These are phyloP conservation scores for Pogonocherus hispidulus DNA, from an alignment of 2,888 invertebrate genomes.

Conservation along the genomic window DNA sequence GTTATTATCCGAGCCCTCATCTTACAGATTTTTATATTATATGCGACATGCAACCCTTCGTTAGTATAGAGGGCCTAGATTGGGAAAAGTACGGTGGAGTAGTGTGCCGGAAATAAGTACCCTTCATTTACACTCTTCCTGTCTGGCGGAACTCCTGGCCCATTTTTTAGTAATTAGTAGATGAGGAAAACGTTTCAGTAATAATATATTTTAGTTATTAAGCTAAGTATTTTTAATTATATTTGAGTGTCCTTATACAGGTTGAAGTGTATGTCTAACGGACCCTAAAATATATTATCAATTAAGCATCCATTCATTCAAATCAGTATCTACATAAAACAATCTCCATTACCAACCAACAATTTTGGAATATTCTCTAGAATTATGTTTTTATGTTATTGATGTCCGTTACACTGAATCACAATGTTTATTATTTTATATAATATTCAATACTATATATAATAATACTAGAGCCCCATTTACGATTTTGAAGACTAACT, in stretches of 20 bases:
- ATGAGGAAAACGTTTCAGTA: not conserved
- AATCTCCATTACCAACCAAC: too few species aligned
- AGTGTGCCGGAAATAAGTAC: not conserved
- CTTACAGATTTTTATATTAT: conserved; percentile 27
- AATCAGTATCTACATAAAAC: too few species aligned
- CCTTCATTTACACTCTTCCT: conserved; percentile 31
- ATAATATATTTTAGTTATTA: not conserved
- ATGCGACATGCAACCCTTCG: conserved; percentile 5
- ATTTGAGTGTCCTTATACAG: not conserved
- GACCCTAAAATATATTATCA: too few species aligned
- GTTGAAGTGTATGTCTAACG: too few species aligned
- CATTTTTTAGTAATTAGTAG: not conserved
- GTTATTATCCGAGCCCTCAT: conserved; percentile 28
- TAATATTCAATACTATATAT: too few species aligned
- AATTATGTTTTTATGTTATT: too few species aligned
- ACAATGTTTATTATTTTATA: too few species aligned
- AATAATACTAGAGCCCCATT: too few species aligned
- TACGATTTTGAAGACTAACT: too few species aligned
- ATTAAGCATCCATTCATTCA: too few species aligned
- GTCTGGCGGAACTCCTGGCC: conserved; percentile 2
- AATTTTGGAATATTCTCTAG: too few species aligned
- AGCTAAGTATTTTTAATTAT: not conserved
- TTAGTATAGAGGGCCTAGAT: conserved; percentile 17
- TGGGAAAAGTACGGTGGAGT: conserved; percentile 19
- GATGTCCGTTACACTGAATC: too few species aligned